Evolutionary conservation across 2,797 vertebrate genomes (phyloP).

Genomic region (Mareca strepera): DNA sequence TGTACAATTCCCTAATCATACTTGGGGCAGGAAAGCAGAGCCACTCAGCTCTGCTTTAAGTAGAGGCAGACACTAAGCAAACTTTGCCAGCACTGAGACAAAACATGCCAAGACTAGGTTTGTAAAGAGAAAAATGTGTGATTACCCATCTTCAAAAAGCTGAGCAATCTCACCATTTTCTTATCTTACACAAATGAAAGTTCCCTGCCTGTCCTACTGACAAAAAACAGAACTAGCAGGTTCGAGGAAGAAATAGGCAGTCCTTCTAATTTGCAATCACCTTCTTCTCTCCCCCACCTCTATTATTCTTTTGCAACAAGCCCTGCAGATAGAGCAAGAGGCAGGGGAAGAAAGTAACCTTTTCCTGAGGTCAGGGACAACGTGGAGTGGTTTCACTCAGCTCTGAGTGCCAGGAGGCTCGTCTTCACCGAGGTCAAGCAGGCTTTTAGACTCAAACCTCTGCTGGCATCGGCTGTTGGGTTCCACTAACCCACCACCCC

Average conservation of each 20-base stretch:
- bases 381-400: background rate
- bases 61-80: background rate
- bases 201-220: background rate
- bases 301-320: background rate
- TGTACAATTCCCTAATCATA: background rate
- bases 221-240: background rate
- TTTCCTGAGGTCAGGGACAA: background rate
- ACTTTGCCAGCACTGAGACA: background rate
- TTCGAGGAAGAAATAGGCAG: background rate
- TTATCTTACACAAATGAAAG: background rate
- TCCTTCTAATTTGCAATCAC: background rate
- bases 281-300: background rate
- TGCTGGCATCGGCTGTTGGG: background rate
- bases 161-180: background rate
- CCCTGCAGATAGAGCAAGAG: background rate
- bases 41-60: background rate
- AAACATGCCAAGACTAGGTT: background rate
- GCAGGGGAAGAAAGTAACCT: background rate
- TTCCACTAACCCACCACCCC: background rate
- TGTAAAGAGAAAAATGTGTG: background rate
- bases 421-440: background rate
- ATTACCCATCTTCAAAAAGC: background rate
- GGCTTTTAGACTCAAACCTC: background rate
- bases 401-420: background rate
- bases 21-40: background rate